phyloP scores from a whole-genome alignment of 2,113 vertebrate species.

The Lucifuga dentata region DNA sequence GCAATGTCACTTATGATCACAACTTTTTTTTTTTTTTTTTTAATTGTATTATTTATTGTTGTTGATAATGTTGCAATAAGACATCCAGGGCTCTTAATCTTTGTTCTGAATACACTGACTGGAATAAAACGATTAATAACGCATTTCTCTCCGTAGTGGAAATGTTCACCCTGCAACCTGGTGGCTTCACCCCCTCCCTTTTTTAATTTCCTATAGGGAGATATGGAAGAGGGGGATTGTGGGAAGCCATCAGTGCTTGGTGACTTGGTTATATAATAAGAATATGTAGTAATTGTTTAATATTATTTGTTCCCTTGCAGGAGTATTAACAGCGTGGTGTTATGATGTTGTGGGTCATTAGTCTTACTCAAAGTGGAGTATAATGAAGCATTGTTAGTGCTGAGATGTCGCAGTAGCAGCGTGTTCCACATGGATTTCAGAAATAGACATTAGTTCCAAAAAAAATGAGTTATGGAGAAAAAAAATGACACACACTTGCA shows the following conservation, averaged over 20 bases:
- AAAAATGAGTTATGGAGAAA: too few relatives aligned
- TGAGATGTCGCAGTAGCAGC: conserved; percentile 18
- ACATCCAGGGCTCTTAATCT: neutral
- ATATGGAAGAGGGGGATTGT: conserved; percentile 7
- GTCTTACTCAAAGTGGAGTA: conserved; percentile 32
- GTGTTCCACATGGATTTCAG: conserved; percentile 3
- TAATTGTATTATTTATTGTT: too few relatives aligned
- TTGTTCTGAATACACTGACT: neutral
- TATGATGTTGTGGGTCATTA: conserved; percentile 44
- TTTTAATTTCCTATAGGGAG: conserved; percentile 13
- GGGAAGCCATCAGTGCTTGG: conserved; percentile 5
- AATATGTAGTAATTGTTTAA: conserved; percentile 38
- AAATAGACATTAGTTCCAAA: too few relatives aligned
- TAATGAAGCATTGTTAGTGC: conserved; percentile 13
- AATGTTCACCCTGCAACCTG: conserved; percentile 39
- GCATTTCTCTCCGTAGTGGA: conserved; percentile 23
- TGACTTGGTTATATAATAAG: neutral
- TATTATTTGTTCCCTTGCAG: conserved; percentile 36
- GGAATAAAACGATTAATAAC: conserved; percentile 34
- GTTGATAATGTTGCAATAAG: neutral
- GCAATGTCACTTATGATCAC: neutral
- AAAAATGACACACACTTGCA: too few relatives aligned
- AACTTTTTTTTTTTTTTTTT: too few relatives aligned
- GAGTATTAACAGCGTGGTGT: conserved; percentile 21
- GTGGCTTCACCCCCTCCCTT: conserved; percentile 26